Base-by-base conservation (phyloP, 2,888 invertebrate species). In the Choreutis nemorana region DNA sequence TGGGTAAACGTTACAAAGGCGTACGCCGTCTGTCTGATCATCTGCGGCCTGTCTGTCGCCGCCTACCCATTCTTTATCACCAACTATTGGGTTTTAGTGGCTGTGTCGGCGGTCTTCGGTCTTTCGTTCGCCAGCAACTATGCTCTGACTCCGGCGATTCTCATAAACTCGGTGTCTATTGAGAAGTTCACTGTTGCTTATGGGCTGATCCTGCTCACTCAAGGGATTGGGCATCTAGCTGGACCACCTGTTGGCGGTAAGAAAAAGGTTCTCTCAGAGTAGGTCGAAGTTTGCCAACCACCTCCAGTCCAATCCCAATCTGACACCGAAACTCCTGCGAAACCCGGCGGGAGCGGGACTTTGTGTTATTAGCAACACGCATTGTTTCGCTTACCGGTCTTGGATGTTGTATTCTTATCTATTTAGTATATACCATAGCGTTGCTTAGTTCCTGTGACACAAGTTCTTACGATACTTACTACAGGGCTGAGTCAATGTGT, bases 101-200 rank as follows among this genome's bases (percentile, higher is more conserved):
- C 63, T 12, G 61, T 75, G 30, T 85, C 84, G 1, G 84, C 86
- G 1, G 54, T 87, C 11, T 97, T 94, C 61, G 97, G 97, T 0
- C 81, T 95, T 16, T 90, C 91, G 31, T 92, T 96, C 59, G 93
- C 94, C 32, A 94, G 94, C 50, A 92, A 89, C 42, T 96, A 94
- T 61, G 88, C 94, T 4, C 89, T 95, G 45, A 94, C 94, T 1
- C 93, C 94, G 0, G 89, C 93, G 27, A 91, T 97, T 39, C 71
- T 96, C 36, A 93, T 94, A 41, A 88, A 94, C 54, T 75, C 95
- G 46, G 89, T 96, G 40, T 93, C 94, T 1, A 77, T 97, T 42
- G 93, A 95, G 43, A 84, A 90, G 43, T 95, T 97, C 60, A 94
- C 95, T 10, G 90, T 89, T 48, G 95, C 94, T 7, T 97, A 96